These are phyloP conservation scores for pig (Sus scrofa) DNA, from an alignment of 2,113 vertebrate species.

Conservation along the genomic window T2T-Sscrofa CM000822.6:10013501-10014000, in stretches of 20 bases:
- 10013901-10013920: neutral
- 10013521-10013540: neutral
- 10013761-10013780: neutral
- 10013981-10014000: neutral
- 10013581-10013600: neutral
- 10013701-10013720: neutral
- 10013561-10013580: neutral
- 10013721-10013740: neutral
- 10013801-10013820: neutral
- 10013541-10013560: too few relatives aligned
- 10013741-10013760: neutral
- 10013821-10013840: neutral
- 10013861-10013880: neutral
- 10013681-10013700: neutral
- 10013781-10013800: neutral
- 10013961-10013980: neutral
- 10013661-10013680: neutral
- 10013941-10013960: neutral
- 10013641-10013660: neutral
- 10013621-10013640: neutral
- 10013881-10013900: neutral
- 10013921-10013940: neutral
- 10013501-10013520: fast-evolving
- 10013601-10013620: neutral
- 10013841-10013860: neutral